phyloP scores from a whole-genome alignment of 2,888 invertebrate species.

The Automeris io region DNA sequence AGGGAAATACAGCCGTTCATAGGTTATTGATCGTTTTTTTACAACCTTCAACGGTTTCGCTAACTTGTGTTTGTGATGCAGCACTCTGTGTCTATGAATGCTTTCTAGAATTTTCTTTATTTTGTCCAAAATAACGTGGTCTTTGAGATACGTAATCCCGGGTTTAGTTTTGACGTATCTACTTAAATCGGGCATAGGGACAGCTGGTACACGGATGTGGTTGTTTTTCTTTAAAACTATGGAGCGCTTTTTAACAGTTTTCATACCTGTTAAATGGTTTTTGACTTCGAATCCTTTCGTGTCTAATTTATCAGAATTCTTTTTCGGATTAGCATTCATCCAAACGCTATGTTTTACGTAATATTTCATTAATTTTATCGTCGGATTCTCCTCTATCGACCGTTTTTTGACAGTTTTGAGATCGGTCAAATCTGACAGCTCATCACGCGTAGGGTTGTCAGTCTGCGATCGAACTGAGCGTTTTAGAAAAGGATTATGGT shows the following conservation, averaged over 20 bases:
- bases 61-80: neutral
- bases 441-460: neutral
- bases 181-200: slow-evolving; percentile 27
- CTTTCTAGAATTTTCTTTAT: slow-evolving; percentile 27
- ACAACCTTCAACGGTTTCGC: neutral
- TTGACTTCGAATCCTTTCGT: slow-evolving; percentile 25
- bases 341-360: slow-evolving; percentile 54
- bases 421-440: slow-evolving; percentile 1
- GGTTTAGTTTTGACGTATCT: slow-evolving; percentile 23
- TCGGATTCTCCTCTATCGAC: slow-evolving; percentile 25
- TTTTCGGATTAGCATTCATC: slow-evolving; percentile 33
- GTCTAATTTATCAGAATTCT: slow-evolving; percentile 9
- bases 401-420: slow-evolving; percentile 31
- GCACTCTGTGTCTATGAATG: slow-evolving; percentile 15
- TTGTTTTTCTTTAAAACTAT: slow-evolving; percentile 16
- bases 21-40: slow-evolving; percentile 26
- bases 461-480: neutral
- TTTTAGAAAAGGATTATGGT: neutral
- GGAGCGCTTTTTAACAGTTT: slow-evolving; percentile 24
- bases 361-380: slow-evolving; percentile 40
- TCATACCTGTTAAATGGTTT: slow-evolving; percentile 24
- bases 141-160: slow-evolving; percentile 21
- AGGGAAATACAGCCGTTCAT: slow-evolving; percentile 27
- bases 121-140: slow-evolving; percentile 20
- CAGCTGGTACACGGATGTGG: slow-evolving; percentile 21